Evolutionary conservation across 2,888 invertebrate species (phyloP).

Genomic region (Eucriotettix oculatus): DNA sequence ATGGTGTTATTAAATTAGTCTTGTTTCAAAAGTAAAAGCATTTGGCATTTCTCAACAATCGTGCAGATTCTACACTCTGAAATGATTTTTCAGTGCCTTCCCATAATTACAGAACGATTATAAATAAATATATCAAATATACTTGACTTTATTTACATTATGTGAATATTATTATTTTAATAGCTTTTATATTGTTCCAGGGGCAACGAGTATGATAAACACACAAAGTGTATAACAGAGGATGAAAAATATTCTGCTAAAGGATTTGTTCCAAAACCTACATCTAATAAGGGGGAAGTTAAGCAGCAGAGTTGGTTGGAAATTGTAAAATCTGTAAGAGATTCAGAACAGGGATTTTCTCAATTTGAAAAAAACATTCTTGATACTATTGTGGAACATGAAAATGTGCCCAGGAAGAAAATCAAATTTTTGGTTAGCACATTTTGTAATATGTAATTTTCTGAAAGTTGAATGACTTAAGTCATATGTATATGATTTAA

Average conservation of each 20-base stretch:
- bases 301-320: conserved; percentile 77
- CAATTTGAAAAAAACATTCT: conserved; percentile 43
- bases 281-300: conserved; percentile 64
- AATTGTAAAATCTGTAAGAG: conserved; percentile 46
- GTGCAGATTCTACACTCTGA: too few species aligned
- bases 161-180: too few species aligned
- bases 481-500: not conserved
- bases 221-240: conserved; percentile 74
- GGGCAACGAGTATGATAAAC: conserved; percentile 55
- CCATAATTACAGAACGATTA: too few species aligned
- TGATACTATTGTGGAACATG: conserved; percentile 46
- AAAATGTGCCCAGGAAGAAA: conserved; percentile 76
- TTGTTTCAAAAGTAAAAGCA: too few species aligned
- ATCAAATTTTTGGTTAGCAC: conserved; percentile 44
- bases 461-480: too few species aligned
- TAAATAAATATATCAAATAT: too few species aligned
- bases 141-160: too few species aligned
- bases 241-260: conserved; percentile 78
- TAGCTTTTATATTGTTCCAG: conserved; percentile 28
- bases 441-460: too few species aligned
- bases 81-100: too few species aligned
- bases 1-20: too few species aligned
- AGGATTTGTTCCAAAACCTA: conserved; percentile 49
- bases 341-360: conserved; percentile 36
- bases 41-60: too few species aligned